Conservation (phyloP, 2,113 vertebrate species). For the Zeus faber region DNA sequence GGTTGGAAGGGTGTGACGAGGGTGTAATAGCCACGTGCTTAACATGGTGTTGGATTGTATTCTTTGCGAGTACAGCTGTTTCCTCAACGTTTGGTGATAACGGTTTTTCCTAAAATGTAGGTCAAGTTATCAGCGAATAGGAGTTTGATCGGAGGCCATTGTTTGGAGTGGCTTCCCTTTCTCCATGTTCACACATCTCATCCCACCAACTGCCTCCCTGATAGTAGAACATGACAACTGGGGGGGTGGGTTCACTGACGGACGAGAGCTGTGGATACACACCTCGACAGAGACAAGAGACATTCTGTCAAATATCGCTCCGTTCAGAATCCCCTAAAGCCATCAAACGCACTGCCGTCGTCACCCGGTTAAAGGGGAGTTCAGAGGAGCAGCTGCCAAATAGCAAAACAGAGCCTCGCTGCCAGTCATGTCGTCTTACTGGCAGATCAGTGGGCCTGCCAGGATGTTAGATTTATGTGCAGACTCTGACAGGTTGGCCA, state of each 20-base stretch:
- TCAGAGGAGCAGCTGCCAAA: slow-evolving; percentile 46
- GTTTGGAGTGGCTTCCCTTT: too few species aligned
- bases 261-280: neutral
- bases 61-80: slow-evolving; percentile 3
- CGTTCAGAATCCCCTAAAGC: slow-evolving; percentile 23
- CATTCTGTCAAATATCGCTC: slow-evolving; percentile 10
- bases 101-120: too few species aligned
- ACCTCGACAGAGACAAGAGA: slow-evolving; percentile 6
- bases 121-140: too few species aligned
- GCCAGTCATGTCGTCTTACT: slow-evolving; percentile 60
- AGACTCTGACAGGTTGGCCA: slow-evolving; percentile 54
- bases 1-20: too few species aligned
- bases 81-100: too few species aligned
- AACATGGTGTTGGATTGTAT: neutral
- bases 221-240: too few species aligned
- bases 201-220: too few species aligned
- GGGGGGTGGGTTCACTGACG: neutral
- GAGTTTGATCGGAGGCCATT: too few species aligned
- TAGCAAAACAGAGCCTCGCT: slow-evolving; percentile 33
- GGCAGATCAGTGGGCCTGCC: slow-evolving; percentile 47
- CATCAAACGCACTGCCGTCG: slow-evolving; percentile 16
- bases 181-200: neutral
- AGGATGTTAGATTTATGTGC: slow-evolving; percentile 52
- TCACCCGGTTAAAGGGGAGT: slow-evolving; percentile 43
- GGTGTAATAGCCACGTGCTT: too few species aligned